Conservation (phyloP, 2,113 vertebrate species). For the Nipponia nippon region DNA sequence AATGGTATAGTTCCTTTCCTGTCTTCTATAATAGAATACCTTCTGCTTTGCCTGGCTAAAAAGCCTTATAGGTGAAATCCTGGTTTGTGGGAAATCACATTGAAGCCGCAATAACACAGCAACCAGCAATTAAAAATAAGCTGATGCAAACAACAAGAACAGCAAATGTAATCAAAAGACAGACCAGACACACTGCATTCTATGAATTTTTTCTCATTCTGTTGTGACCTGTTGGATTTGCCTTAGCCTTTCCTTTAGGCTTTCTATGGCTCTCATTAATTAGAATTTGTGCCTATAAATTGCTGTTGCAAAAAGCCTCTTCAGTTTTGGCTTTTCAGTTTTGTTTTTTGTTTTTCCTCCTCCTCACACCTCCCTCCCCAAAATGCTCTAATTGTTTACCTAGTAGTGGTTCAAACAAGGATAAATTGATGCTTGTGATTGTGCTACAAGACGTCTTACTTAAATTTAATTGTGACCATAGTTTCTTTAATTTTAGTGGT, state of each 20-base stretch:
- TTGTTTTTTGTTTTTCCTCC: not conserved
- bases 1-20: not conserved
- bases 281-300: conserved; percentile 19
- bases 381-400: not conserved
- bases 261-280: not conserved
- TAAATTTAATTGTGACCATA: not conserved
- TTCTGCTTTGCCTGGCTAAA: not conserved
- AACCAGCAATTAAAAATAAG: conserved; percentile 52
- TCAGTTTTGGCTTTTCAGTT: not conserved
- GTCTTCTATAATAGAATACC: not conserved
- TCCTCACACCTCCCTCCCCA: not conserved
- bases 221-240: conserved; percentile 3
- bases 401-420: not conserved
- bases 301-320: not conserved
- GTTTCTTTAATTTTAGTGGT: not conserved
- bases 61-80: conserved; percentile 17
- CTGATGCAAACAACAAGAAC: conserved; percentile 36
- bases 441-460: not conserved
- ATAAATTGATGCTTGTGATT: not conserved
- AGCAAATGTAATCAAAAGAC: conserved; percentile 51
- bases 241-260: conserved; percentile 27
- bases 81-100: conserved; percentile 37
- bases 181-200: conserved; percentile 41
- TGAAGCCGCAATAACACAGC: not conserved
- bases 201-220: conserved; percentile 33